Evolutionary conservation across 2,113 vertebrate genomes (phyloP).

Genomic region (Tachuris rubrigastra): DNA sequence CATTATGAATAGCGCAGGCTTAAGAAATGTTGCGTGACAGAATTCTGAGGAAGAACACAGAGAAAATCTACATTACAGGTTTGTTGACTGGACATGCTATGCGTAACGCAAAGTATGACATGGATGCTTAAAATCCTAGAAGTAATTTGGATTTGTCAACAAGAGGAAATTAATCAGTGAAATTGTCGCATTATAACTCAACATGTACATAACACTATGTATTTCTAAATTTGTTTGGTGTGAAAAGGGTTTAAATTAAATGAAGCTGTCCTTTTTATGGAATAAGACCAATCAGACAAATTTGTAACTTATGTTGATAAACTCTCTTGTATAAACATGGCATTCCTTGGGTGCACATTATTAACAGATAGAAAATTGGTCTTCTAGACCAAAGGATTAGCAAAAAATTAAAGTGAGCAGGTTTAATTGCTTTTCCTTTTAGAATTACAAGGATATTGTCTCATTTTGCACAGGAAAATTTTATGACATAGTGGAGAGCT

Average conservation of each 20-base stretch:
- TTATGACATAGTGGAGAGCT: not conserved
- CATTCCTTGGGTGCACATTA: not conserved
- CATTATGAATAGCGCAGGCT: rapidly evolving
- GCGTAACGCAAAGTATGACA: not conserved
- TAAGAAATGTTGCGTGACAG: not conserved
- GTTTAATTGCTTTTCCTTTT: not conserved
- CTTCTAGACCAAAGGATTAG: not conserved
- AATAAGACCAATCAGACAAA: not conserved
- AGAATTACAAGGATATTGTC: not conserved
- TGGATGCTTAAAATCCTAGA: not conserved
- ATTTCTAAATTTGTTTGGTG: not conserved
- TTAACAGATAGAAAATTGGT: not conserved
- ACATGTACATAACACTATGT: rapidly evolving
- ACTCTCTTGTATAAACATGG: not conserved
- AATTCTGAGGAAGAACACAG: not conserved
- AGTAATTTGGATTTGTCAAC: not conserved
- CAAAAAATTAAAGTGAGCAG: not conserved
- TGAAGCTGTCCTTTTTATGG: not conserved
- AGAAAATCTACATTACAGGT: not conserved
- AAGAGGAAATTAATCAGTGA: not conserved
- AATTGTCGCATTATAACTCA: not conserved
- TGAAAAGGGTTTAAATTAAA: not conserved
- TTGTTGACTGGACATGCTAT: not conserved
- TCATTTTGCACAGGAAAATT: not conserved
- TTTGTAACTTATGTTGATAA: not conserved